Conservation (phyloP, 2,888 invertebrate genomes). For the Conistra vaccinii region DNA sequence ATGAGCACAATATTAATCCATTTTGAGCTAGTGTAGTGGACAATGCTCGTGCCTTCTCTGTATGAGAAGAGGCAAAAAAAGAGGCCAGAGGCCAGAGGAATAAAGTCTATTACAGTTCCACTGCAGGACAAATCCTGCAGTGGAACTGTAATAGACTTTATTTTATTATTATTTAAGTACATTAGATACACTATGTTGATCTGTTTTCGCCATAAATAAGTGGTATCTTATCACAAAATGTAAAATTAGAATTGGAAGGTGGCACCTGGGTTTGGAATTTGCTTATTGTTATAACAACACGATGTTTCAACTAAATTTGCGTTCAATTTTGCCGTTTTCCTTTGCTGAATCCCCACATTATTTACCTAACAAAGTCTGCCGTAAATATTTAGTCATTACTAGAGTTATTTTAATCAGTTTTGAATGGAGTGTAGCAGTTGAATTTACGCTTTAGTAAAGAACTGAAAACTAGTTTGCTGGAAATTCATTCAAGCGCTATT, state of each 20-base stretch:
- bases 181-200: not conserved
- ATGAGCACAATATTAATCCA: not conserved
- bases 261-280: not conserved
- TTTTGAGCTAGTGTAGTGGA: not conserved
- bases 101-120: no score
- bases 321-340: not conserved
- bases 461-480: conserved; percentile 1
- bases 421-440: not conserved
- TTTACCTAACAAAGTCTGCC: not conserved
- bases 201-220: no score
- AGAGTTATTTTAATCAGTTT: conserved; percentile 7
- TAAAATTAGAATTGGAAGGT: not conserved
- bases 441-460: not conserved
- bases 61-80: not conserved
- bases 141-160: no score
- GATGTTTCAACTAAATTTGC: not conserved
- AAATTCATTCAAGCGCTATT: not conserved
- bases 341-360: not conserved
- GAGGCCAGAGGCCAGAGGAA: no score
- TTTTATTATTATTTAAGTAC: not conserved
- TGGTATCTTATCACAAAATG: not conserved
- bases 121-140: no score
- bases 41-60: not conserved
- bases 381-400: not conserved
- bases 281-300: not conserved